Evolutionary conservation across 2,888 invertebrate species (phyloP).

Genomic region (Hylaea fasciaria): DNA sequence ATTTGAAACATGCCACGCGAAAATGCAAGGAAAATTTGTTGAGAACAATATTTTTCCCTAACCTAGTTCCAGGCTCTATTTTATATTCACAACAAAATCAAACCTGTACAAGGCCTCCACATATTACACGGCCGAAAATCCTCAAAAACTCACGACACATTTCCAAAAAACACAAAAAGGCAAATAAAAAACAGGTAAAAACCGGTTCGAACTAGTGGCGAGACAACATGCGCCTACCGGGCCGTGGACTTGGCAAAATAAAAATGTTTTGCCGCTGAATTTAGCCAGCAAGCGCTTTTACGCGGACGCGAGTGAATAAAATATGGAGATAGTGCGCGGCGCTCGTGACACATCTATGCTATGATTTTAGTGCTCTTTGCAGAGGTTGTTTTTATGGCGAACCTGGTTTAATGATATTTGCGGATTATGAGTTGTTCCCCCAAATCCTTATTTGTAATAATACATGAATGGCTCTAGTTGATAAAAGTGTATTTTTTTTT

Average conservation of each 20-base stretch:
- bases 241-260: slow-evolving; percentile 45
- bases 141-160: slow-evolving; percentile 47
- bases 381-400: slow-evolving; percentile 20
- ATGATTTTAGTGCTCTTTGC: slow-evolving; percentile 40
- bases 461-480: too few relatives aligned
- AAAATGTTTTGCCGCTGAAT: slow-evolving; percentile 48
- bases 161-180: slow-evolving; percentile 34
- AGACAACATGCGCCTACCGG: slow-evolving; percentile 56
- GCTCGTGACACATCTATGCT: slow-evolving; percentile 49
- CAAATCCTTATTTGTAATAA: too few relatives aligned
- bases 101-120: slow-evolving; percentile 44
- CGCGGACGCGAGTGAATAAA: slow-evolving; percentile 58
- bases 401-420: too few relatives aligned
- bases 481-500: too few relatives aligned
- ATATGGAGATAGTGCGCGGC: slow-evolving; percentile 54
- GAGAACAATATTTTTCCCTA: neutral
- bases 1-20: too few relatives aligned
- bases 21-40: too few relatives aligned
- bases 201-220: slow-evolving; percentile 46
- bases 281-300: slow-evolving; percentile 53
- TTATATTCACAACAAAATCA: slow-evolving; percentile 36
- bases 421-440: too few relatives aligned
- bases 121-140: slow-evolving; percentile 47
- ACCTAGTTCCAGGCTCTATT: slow-evolving; percentile 16
- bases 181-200: slow-evolving; percentile 49